Percentiles rank a stretch among this genome's conserved stretches.
These are phyloP conservation scores for Gobiocypris rarus DNA, from an alignment of 2,113 vertebrate species.

Conservation along the genomic window DNA sequence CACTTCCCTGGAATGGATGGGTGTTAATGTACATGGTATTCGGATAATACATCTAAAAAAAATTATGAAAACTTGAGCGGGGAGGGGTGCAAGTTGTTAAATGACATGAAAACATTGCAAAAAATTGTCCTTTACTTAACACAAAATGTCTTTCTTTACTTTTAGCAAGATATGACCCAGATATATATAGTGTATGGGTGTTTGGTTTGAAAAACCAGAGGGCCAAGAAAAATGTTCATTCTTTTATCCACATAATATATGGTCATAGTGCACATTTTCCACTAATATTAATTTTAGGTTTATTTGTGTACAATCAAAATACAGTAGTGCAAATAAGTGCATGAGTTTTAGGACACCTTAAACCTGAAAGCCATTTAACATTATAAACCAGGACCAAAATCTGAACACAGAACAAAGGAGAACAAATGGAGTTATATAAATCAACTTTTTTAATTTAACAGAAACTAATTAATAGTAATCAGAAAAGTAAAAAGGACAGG, in stretches of 20 bases:
- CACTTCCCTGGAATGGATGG: not conserved
- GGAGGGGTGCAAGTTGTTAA: not conserved
- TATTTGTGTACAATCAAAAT: not conserved
- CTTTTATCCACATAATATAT: not conserved
- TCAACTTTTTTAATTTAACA: slow-evolving; percentile 25
- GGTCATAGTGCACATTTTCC: not conserved
- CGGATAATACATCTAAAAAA: not conserved
- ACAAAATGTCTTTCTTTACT: not conserved
- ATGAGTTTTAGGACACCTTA: not conserved
- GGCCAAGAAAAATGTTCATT: not conserved
- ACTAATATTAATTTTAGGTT: not conserved
- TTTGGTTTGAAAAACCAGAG: not conserved
- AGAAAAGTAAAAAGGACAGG: slow-evolving; percentile 23
- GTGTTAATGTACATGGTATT: not conserved
- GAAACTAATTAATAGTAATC: slow-evolving; percentile 24
- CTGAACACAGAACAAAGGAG: slow-evolving; percentile 15
- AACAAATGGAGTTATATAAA: slow-evolving; percentile 9
- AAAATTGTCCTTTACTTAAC: not conserved
- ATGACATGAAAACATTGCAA: not conserved
- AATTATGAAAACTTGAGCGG: not conserved
- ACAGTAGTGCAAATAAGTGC: slow-evolving; percentile 31
- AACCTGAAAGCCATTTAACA: not conserved
- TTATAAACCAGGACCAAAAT: slow-evolving; percentile 12
- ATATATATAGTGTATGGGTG: too few species aligned
- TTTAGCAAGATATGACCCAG: too few species aligned